Evolutionary conservation across 2,113 vertebrate genomes (phyloP).

Genomic region (Elachura formosa): DNA sequence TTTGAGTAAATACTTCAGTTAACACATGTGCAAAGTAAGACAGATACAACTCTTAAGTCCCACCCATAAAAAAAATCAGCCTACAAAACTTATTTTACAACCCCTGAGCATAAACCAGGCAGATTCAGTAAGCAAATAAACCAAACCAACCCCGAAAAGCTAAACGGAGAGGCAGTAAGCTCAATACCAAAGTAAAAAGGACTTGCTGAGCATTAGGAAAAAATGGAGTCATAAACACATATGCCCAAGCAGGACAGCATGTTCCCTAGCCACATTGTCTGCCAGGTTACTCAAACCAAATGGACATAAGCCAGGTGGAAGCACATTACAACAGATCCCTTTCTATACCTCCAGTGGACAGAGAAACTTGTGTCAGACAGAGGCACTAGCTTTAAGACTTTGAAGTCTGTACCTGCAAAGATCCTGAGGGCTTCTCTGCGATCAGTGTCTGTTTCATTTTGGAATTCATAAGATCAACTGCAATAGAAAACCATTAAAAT

Average conservation of each 20-base stretch:
- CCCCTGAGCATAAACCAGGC: neutral
- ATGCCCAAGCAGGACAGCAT: neutral
- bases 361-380: neutral
- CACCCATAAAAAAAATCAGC: accelerated
- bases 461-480: constrained; percentile 60
- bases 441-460: constrained; percentile 68
- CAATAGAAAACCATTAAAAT: neutral
- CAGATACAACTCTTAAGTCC: neutral
- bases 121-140: neutral
- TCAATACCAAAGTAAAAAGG: neutral
- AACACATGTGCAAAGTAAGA: neutral
- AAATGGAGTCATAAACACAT: neutral
- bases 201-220: neutral
- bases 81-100: neutral
- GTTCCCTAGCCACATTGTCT: neutral
- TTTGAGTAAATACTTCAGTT: neutral
- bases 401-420: constrained; percentile 69
- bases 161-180: neutral
- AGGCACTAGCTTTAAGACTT: neutral
- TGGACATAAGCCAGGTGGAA: neutral
- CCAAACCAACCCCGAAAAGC: neutral
- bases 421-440: constrained; percentile 50
- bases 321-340: neutral
- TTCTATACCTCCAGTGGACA: neutral
- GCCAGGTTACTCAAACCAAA: neutral